phyloP scores from a whole-genome alignment of 2,113 vertebrate genomes.

The Choloepus hoffmanni region DNA sequence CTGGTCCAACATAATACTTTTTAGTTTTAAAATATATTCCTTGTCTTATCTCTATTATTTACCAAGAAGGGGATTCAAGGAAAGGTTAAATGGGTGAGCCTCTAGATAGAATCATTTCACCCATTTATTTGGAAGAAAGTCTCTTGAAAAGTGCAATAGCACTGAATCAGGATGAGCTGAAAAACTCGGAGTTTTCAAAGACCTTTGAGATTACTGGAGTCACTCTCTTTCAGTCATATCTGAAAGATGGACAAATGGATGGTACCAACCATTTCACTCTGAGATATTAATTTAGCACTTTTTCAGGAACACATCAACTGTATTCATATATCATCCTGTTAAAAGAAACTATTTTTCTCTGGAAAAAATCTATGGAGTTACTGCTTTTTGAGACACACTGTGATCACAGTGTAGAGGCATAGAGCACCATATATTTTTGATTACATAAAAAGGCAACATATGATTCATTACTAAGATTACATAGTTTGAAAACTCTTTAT shows the following conservation, averaged over 20 bases:
- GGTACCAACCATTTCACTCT: not conserved
- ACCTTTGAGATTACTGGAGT: not conserved
- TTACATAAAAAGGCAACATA: not conserved
- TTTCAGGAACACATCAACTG: not conserved
- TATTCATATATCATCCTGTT: not conserved
- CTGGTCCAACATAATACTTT: not conserved
- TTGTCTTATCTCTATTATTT: not conserved
- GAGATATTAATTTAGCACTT: not conserved
- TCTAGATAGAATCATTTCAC: not conserved
- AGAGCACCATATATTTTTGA: not conserved
- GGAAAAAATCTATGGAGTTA: not conserved
- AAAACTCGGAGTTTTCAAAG: not conserved
- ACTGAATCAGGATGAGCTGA: not conserved
- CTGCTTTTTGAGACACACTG: not conserved
- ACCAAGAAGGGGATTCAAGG: not conserved
- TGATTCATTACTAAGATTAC: not conserved
- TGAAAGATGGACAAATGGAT: not conserved
- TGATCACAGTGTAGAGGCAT: not conserved
- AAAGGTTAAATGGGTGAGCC: not conserved
- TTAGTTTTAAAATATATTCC: not conserved
- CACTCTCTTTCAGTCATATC: not conserved
- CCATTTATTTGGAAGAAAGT: not conserved
- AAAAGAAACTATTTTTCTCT: not conserved
- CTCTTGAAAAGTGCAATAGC: not conserved
- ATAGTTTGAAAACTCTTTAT: not conserved